Evolutionary conservation across 2,797 vertebrate species (phyloP).

Genomic region (Galago senegalensis): DNA sequence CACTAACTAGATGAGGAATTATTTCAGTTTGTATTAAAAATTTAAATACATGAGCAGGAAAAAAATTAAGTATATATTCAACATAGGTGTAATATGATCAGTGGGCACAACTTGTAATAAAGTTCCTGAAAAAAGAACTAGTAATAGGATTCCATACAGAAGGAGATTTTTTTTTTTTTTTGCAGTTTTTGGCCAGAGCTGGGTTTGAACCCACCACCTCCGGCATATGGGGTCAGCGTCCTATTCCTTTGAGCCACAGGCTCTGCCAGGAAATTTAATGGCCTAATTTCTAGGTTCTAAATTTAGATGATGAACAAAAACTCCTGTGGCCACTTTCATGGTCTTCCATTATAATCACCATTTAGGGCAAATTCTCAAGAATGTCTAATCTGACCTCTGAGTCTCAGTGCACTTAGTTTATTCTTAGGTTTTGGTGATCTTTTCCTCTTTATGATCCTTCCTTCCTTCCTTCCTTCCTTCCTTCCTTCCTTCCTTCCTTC

Average conservation of each 20-base stretch:
- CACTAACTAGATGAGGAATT: background rate
- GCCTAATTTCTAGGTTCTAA: background rate
- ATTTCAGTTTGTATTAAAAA: background rate
- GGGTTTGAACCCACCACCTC: too few relatives aligned
- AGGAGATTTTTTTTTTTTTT: background rate
- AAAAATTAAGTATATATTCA: background rate
- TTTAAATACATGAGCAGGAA: background rate
- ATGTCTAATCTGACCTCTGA: background rate
- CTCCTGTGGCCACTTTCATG: rapidly evolving
- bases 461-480: too few relatives aligned
- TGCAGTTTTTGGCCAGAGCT: too few relatives aligned
- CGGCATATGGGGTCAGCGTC: too few relatives aligned
- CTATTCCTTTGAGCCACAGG: too few relatives aligned
- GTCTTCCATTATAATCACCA: background rate
- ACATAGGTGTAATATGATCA: background rate
- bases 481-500: too few relatives aligned
- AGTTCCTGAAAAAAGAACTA: background rate
- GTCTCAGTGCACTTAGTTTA: background rate
- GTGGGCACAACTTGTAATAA: background rate
- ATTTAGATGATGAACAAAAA: background rate
- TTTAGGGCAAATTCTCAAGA: background rate
- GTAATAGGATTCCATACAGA: background rate
- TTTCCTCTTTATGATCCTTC: background rate
- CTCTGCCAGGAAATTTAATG: background rate
- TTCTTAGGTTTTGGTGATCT: background rate